Percentiles rank a stretch among this genome's conserved stretches.
These are phyloP conservation scores for Parasteatoda tepidariorum DNA, from an alignment of 1,140 invertebrate species.

Conservation along the genomic window DNA sequence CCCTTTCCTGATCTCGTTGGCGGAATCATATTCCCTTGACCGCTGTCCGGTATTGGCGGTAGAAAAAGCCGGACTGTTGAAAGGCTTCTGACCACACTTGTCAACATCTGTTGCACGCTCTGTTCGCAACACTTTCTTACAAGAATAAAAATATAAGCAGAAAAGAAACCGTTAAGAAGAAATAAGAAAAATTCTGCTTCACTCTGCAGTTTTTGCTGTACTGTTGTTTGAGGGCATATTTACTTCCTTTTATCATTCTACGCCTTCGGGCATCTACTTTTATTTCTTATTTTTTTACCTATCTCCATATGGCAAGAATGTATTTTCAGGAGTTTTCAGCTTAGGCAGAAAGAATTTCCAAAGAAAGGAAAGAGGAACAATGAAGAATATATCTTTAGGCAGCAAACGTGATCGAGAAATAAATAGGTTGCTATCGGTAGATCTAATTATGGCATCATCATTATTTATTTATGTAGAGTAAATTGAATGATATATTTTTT, in stretches of 20 bases:
- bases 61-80: constrained; percentile 26
- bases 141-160: constrained; percentile 9
- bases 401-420: too few species aligned
- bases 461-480: too few species aligned
- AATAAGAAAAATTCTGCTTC: too few species aligned
- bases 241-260: constrained; percentile 26
- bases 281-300: not conserved
- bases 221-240: constrained; percentile 1
- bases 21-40: constrained; percentile 53
- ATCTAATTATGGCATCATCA: too few species aligned
- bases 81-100: constrained; percentile 54
- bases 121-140: constrained; percentile 32
- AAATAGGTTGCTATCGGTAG: too few species aligned
- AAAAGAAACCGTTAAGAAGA: too few species aligned
- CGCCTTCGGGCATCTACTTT: not conserved
- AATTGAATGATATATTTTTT: too few species aligned
- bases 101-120: constrained; percentile 52
- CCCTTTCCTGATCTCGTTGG: not conserved
- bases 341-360: too few species aligned
- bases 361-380: too few species aligned
- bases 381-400: too few species aligned
- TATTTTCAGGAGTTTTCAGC: too few species aligned
- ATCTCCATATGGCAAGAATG: not conserved
- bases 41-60: constrained; percentile 25
- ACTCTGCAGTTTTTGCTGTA: constrained; percentile 18